These are phyloP conservation scores for Andrena fulva DNA, from an alignment of 2,888 invertebrate genomes.

Conservation along the genomic window DNA sequence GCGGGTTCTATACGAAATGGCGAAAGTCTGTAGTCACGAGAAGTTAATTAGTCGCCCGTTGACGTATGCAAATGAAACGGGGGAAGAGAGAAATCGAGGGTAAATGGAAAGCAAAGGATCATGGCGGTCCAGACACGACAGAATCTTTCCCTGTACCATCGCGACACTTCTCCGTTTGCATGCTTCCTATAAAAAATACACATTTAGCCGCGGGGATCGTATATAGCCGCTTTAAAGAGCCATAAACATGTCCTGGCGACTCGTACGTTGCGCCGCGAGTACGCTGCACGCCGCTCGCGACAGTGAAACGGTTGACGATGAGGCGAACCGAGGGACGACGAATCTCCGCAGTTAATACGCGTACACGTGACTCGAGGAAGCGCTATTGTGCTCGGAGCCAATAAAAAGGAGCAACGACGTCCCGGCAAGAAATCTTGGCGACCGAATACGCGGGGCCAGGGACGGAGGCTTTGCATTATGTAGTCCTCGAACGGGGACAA, in stretches of 20 bases:
- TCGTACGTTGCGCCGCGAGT: background rate
- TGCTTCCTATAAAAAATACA: background rate
- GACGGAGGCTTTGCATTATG: constrained; percentile 36
- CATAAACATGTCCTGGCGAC: background rate
- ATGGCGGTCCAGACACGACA: background rate
- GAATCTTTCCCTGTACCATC: background rate
- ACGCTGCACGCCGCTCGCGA: background rate
- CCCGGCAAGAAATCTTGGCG: constrained; percentile 46
- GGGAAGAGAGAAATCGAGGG: background rate
- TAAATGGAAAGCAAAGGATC: constrained; percentile 19
- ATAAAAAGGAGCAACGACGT: constrained; percentile 40
- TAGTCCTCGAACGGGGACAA: constrained; percentile 45
- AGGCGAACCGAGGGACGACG: background rate
- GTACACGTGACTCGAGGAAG: background rate
- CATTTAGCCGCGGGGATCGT: background rate
- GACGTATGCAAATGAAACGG: constrained; percentile 49
- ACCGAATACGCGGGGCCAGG: constrained; percentile 21
- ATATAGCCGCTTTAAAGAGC: background rate
- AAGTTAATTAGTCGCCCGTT: constrained; percentile 53
- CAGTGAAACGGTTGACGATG: background rate
- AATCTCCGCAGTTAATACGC: constrained; percentile 9
- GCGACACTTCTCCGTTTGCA: background rate
- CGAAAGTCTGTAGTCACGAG: constrained; percentile 40
- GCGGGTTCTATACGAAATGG: constrained; percentile 38
- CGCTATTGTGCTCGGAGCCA: constrained; percentile 15